phyloP scores from a whole-genome alignment of 2,888 invertebrate genomes.

The Scaptomyza reducta region DNA sequence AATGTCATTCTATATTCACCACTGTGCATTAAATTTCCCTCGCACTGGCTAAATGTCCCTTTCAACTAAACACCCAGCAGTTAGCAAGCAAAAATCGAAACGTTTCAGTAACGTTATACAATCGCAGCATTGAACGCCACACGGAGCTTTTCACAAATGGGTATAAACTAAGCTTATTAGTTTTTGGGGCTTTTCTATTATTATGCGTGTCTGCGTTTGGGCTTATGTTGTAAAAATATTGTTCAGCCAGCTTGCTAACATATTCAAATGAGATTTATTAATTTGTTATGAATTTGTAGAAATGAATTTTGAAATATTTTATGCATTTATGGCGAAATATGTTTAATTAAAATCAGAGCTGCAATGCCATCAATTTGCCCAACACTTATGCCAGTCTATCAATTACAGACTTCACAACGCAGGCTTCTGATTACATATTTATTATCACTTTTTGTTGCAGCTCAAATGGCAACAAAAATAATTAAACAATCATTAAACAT shows the following conservation, averaged over 20 bases:
- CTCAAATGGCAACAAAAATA: constrained; percentile 15
- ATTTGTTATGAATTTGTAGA: constrained; percentile 4
- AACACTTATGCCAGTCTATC: background rate
- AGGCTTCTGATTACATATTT: background rate
- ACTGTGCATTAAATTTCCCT: constrained; percentile 49
- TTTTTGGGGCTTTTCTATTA: background rate
- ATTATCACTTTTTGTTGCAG: background rate
- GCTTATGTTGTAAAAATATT: constrained; percentile 11
- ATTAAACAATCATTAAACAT: constrained; percentile 20
- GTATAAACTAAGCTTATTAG: constrained; percentile 11
- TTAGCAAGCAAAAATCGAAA: background rate
- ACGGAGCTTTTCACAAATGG: background rate
- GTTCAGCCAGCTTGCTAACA: constrained; percentile 1
- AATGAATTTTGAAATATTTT: constrained; percentile 7
- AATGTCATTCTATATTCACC: constrained; percentile 37
- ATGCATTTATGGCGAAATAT: constrained; percentile 4
- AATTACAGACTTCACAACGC: constrained; percentile 8
- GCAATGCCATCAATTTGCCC: background rate
- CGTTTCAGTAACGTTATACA: constrained; percentile 16
- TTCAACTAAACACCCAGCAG: constrained; percentile 33
- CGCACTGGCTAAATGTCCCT: constrained; percentile 25
- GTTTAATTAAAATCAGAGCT: constrained; percentile 6
- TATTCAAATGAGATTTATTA: background rate
- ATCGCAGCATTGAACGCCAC: constrained; percentile 6
- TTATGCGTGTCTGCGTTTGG: background rate